Evolutionary conservation across 2,888 invertebrate species (phyloP), one percentile per base, ranked within the genome.

Genomic region (Dascillus cervinus): DNA sequence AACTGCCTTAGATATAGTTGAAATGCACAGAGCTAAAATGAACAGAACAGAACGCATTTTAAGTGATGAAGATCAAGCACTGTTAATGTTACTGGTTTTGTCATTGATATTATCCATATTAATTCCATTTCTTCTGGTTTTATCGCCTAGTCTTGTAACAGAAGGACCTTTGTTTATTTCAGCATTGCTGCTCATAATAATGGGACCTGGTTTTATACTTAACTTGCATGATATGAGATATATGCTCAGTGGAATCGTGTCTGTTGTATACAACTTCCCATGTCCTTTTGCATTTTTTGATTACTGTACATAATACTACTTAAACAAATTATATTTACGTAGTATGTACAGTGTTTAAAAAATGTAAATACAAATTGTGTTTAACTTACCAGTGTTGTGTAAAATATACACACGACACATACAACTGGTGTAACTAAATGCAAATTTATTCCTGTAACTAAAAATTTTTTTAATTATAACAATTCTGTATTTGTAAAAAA

Each of bases 391-490:
- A 88, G 61, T 37, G 89, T 85, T 1, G 92, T 94, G 64, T 94
- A 94, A 66, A 92, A 89, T 45, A 89, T 91, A 66, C 89, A 89
- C n/a, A 89, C 84, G 19, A 82, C 64, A 60, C 87, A 87, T 2
- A 88, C 85, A 12, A 84, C 72, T 0, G 83, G 77, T 6, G 87
- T 82, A 13, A 87, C 79, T 42, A 83, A 65, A 65, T 88, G 87
- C 14, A 88, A 68, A 49, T 83, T 78, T 37, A 87, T 73, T 14
- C 88, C 88, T 26, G 88, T 87, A 28, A 89, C 89, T 85, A 71
- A 42, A 70, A 70, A 45, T 17, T 6, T 17, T 17, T 17, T 17
- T 4, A 4, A 17, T n/a, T n/a, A n/a, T n/a, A 17, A 8, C 8
- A 17, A 17, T 17, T 17, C 8, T 17, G 6, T 13, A 19, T 32